phyloP scores from a whole-genome alignment of 1,140 invertebrate species.

The Zaprionus ghesquierei region DNA sequence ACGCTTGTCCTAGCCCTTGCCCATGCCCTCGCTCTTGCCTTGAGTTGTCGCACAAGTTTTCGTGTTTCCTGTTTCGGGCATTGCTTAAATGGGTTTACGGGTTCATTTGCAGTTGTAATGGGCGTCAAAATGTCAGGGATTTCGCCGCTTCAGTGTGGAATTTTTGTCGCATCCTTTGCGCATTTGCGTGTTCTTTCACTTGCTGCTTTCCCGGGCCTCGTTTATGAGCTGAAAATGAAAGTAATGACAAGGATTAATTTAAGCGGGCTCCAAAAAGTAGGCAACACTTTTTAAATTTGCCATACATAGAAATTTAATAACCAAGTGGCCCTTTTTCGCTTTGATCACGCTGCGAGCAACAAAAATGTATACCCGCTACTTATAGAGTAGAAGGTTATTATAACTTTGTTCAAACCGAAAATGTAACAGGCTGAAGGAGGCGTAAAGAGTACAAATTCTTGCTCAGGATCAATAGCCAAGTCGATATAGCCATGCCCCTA shows the following conservation, averaged over 20 bases:
- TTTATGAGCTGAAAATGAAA: conserved; percentile 71
- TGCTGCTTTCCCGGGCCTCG: conserved; percentile 1
- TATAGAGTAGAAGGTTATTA: too few species aligned
- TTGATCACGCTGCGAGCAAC: neutral
- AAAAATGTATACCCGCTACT: too few species aligned
- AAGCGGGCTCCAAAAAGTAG: conserved; percentile 27
- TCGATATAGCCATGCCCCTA: too few species aligned
- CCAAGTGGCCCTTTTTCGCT: neutral
- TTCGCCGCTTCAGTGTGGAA: conserved; percentile 29
- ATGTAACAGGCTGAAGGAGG: too few species aligned
- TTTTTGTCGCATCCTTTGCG: conserved; percentile 27
- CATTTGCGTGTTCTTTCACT: neutral
- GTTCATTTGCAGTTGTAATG: conserved; percentile 78
- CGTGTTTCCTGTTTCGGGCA: conserved; percentile 64
- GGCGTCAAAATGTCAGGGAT: conserved; percentile 69
- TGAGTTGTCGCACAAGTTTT: conserved; percentile 55
- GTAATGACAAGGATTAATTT: conserved; percentile 57
- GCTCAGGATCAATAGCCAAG: too few species aligned
- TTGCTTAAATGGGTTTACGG: conserved; percentile 77
- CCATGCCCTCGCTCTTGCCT: neutral
- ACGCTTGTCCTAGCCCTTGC: conserved; percentile 23
- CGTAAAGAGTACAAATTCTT: too few species aligned
- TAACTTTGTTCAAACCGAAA: too few species aligned
- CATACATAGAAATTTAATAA: neutral
- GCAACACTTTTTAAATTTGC: conserved; percentile 34